Evolutionary conservation across 2,888 invertebrate species (phyloP).

Genomic region (Synergus umbraculus): DNA sequence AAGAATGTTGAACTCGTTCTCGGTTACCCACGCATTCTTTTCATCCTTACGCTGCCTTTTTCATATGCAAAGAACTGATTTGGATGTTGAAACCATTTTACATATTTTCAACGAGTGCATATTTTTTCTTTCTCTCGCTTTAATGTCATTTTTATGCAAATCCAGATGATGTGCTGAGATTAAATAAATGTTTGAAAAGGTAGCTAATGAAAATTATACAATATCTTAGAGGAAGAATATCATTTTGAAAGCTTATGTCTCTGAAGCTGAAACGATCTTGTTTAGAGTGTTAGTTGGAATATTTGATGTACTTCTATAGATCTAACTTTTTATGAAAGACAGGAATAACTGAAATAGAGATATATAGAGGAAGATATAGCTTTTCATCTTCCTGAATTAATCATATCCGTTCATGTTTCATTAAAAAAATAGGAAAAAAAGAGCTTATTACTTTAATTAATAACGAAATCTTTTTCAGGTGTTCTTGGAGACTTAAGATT

Average conservation of each 20-base stretch:
- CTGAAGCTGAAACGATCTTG: background rate
- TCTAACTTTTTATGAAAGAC: background rate
- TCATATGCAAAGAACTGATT: slow-evolving; percentile 36
- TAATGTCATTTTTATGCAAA: slow-evolving; percentile 26
- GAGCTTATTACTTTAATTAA: background rate
- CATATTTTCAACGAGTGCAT: slow-evolving; percentile 30
- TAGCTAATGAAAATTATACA: background rate
- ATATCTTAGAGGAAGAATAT: background rate
- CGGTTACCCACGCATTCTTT: slow-evolving; percentile 44
- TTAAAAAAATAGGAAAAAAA: background rate
- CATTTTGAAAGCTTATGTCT: background rate
- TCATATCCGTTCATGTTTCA: background rate
- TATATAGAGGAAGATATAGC: slow-evolving; percentile 55
- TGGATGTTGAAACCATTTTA: slow-evolving; percentile 27
- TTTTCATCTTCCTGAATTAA: slow-evolving; percentile 73
- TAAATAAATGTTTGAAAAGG: background rate
- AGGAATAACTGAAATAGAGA: background rate
- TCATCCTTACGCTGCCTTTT: slow-evolving; percentile 32
- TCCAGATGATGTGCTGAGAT: slow-evolving; percentile 30
- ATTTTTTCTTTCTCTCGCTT: slow-evolving; percentile 24
- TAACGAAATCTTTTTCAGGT: background rate
- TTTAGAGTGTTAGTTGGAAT: background rate
- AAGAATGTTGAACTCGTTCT: slow-evolving; percentile 46
- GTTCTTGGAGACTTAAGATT: background rate
- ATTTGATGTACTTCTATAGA: background rate